Conservation (phyloP, 2,888 invertebrate species). For the Drosophila anomelani region DNA sequence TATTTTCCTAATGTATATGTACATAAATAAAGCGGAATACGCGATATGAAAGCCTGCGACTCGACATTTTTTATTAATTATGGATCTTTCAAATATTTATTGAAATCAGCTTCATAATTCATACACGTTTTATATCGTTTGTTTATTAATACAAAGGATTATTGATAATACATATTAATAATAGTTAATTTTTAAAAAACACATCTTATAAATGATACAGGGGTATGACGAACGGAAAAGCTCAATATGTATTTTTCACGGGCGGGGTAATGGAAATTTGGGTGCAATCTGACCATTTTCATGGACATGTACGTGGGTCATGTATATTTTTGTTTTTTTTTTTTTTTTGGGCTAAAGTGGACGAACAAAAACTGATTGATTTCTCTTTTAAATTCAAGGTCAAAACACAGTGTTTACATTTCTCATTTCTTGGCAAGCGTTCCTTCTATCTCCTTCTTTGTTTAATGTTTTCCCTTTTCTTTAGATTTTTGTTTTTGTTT, state of each 20-base stretch:
- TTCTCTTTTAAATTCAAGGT: slow-evolving; percentile 54
- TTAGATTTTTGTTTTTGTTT: slow-evolving; percentile 37
- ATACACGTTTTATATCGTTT: slow-evolving; percentile 72
- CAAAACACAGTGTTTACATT: slow-evolving; percentile 60
- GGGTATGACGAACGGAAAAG: slow-evolving; percentile 50
- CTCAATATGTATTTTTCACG: slow-evolving; percentile 21
- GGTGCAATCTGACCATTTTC: slow-evolving; percentile 35
- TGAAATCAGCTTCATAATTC: slow-evolving; percentile 73
- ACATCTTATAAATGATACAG: slow-evolving; percentile 67
- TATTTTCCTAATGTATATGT: slow-evolving; percentile 68
- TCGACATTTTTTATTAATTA: neutral
- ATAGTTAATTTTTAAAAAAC: slow-evolving; percentile 73
- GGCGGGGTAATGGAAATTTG: slow-evolving; percentile 8
- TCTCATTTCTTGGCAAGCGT: slow-evolving; percentile 69
- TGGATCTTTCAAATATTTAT: slow-evolving; percentile 74
- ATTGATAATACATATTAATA: slow-evolving; percentile 80
- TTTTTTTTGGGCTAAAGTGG: slow-evolving; percentile 36
- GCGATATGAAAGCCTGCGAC: slow-evolving; percentile 5
- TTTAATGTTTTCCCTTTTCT: slow-evolving; percentile 41
- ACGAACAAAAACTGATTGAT: slow-evolving; percentile 67
- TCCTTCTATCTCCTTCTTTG: slow-evolving; percentile 31
- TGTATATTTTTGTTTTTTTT: neutral
- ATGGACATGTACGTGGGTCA: slow-evolving; percentile 11
- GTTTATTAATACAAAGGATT: slow-evolving; percentile 78
- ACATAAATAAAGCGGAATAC: slow-evolving; percentile 26